Percentiles rank a stretch among this genome's conserved stretches.
phyloP scores from a whole-genome alignment of 1,140 invertebrate genomes.

The Bombus turneri region DNA sequence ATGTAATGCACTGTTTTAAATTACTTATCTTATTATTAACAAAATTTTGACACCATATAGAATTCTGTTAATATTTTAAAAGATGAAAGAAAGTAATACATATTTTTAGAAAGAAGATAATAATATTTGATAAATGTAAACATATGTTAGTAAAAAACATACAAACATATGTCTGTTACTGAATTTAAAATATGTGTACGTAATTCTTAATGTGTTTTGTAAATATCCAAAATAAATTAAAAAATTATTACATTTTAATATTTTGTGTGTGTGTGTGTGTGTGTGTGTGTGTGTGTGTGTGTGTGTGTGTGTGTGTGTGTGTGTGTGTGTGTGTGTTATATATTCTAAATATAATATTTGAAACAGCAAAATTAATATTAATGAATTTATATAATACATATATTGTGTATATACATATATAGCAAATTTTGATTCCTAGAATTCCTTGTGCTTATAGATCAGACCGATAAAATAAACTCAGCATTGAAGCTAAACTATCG shows the following conservation, averaged over 20 bases:
- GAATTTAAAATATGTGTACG: neutral
- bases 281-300: too few species aligned
- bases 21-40: neutral
- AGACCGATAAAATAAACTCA: too few species aligned
- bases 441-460: too few species aligned
- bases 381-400: too few species aligned
- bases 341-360: neutral
- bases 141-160: neutral
- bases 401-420: too few species aligned
- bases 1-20: neutral
- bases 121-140: neutral
- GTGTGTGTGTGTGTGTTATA: neutral
- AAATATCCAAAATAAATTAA: neutral
- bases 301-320: too few species aligned
- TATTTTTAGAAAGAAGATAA: neutral
- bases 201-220: neutral
- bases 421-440: too few species aligned
- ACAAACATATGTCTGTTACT: neutral
- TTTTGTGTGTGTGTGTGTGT: accelerated
- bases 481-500: too few species aligned
- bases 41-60: neutral
- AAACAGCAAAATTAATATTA: too few species aligned
- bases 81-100: neutral
- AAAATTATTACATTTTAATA: neutral
- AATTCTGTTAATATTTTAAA: neutral